A percentile compares a stretch with the other conserved stretches of the same genome.
Conservation (phyloP, 2,797 vertebrate species). For the Sitta carolinensis region DNA sequence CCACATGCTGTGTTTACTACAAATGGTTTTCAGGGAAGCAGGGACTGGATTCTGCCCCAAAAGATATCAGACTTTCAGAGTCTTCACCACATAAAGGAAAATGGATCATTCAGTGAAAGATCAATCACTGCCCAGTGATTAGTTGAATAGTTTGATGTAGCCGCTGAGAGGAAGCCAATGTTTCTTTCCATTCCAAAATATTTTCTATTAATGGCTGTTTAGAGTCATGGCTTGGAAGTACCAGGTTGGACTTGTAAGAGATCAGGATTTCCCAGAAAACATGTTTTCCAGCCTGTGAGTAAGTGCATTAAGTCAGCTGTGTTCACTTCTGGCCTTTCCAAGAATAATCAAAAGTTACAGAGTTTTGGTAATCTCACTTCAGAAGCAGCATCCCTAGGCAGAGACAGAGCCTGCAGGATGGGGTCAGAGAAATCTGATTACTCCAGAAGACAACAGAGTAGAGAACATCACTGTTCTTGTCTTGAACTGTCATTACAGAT, state of each 20-base stretch:
- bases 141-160: not conserved
- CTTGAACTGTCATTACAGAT: not conserved
- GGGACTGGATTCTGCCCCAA: not conserved
- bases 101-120: not conserved
- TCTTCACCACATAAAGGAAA: not conserved
- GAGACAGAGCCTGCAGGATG: not conserved
- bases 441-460: slow-evolving; percentile 1
- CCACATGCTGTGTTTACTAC: not conserved
- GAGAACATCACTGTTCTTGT: not conserved
- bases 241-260: rapidly evolving
- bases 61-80: not conserved
- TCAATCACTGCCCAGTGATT: not conserved
- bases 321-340: not conserved
- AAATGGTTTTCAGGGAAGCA: not conserved
- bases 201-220: not conserved
- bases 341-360: not conserved
- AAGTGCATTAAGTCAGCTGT: not conserved
- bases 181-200: not conserved
- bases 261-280: not conserved
- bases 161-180: not conserved
- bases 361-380: not conserved
- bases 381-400: not conserved
- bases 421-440: not conserved
- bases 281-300: not conserved
- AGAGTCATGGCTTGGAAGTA: not conserved